Base-by-base conservation (phyloP, 2,888 invertebrate species). In the Standfussiana lucernea region DNA sequence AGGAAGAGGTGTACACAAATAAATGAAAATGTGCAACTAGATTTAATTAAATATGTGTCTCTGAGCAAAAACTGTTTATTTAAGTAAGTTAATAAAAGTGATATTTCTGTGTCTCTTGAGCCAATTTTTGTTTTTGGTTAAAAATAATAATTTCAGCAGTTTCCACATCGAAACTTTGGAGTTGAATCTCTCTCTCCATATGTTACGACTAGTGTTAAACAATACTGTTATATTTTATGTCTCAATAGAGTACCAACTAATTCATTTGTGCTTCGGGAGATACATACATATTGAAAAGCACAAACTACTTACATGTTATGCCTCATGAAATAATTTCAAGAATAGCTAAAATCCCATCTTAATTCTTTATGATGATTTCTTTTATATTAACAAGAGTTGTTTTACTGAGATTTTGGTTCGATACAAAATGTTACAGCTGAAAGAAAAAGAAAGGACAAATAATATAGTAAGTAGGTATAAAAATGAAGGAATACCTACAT, bases 1-100 rank as follows among this genome's bases (percentile, higher is more conserved):
- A 68, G 32, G 73, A 74, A 70, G 68, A 72, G 37, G 13, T 37
- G 40, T 42, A 42, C 4, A 2, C 15, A 35, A 47, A 56, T 11
- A 42, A 42, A 74, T 42, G 28, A 28, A 80, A 37, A 56, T n/a
- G 15, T 74, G 24, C 42, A 73, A 13, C 42, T 50, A 50, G 6
- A 28, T 37, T 35, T 35, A 11, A 35, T 42, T 8, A 64, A 45
- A 71, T 18, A 40, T 11, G 21, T 56, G 69, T 24, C 13, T 15
- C 1, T 21, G 28, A 40, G 32, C 4, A 47, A 67, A 32, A 35
- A 32, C 32, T 61, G 59, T 32, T 21, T 56, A 28, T 28, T 28
- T 28, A 0, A 18, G 18, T 56, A n/a, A 5, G n/a, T n/a, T n/a
- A 68, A 2, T 18, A 37, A 21, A 11, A 37, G 10, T 11, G 2